A percentile compares a stretch with the other conserved stretches of the same genome.
These are phyloP conservation scores for Andrena cerasifolii DNA, from an alignment of 1,140 invertebrate species.

Conservation along the genomic window DNA sequence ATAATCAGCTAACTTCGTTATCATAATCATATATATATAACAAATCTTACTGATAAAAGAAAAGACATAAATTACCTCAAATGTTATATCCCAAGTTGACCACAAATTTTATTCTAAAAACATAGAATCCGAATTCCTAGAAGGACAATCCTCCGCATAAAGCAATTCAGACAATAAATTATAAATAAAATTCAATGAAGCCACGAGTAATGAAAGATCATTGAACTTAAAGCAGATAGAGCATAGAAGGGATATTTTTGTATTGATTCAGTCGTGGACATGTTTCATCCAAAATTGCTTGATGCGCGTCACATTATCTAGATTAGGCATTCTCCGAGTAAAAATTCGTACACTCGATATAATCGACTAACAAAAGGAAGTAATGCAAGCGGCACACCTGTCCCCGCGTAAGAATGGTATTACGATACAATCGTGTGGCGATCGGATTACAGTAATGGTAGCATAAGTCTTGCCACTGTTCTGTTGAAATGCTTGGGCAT, in stretches of 20 bases:
- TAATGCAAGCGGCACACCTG: slow-evolving; percentile 20
- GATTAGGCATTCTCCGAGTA: slow-evolving; percentile 45
- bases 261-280: slow-evolving; percentile 71
- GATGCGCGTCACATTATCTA: slow-evolving; percentile 57
- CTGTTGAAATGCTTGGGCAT: slow-evolving; percentile 42
- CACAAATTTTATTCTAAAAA: slow-evolving; percentile 64
- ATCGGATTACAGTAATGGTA: slow-evolving; percentile 9
- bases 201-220: slow-evolving; percentile 53
- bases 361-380: slow-evolving; percentile 35
- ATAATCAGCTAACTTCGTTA: slow-evolving; percentile 37
- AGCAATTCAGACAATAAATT: slow-evolving; percentile 81
- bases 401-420: slow-evolving; percentile 43
- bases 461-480: slow-evolving; percentile 38
- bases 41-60: slow-evolving; percentile 10
- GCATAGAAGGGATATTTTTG: slow-evolving; percentile 80
- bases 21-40: slow-evolving; percentile 18
- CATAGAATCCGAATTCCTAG: slow-evolving; percentile 61
- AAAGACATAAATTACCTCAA: slow-evolving; percentile 50
- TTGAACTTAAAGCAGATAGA: slow-evolving; percentile 69
- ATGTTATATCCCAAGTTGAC: slow-evolving; percentile 57
- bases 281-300: slow-evolving; percentile 62
- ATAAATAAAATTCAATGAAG: slow-evolving; percentile 66
- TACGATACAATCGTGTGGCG: not conserved
- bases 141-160: slow-evolving; percentile 76
- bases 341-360: slow-evolving; percentile 36